Percentiles rank a stretch among this genome's conserved stretches.
These are phyloP conservation scores for Pelecanus crispus DNA, from an alignment of 2,113 vertebrate genomes.

Conservation along the genomic window DNA sequence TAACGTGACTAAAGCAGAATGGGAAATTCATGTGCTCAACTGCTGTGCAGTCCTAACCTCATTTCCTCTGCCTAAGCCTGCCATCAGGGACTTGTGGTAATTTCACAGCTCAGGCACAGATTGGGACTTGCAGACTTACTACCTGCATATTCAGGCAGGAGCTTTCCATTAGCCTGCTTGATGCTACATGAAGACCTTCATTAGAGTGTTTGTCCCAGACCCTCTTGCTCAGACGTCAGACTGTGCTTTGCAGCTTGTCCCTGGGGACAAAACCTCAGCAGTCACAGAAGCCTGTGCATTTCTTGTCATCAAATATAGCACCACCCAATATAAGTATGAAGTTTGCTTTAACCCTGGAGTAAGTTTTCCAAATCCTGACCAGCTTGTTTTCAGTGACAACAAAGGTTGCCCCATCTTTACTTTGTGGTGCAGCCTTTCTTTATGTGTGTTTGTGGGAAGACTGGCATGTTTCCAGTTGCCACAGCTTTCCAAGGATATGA, in stretches of 20 bases:
- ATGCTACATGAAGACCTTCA: accelerated
- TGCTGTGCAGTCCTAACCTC: not conserved
- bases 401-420: not conserved
- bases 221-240: accelerated
- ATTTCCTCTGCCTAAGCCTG: not conserved
- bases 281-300: not conserved
- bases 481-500: not conserved
- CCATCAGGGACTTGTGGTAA: not conserved
- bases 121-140: not conserved
- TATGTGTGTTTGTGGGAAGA: not conserved
- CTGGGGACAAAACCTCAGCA: not conserved
- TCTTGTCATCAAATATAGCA: not conserved
- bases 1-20: not conserved
- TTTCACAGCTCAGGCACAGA: not conserved
- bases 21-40: not conserved
- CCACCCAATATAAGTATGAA: accelerated
- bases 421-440: not conserved
- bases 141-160: accelerated
- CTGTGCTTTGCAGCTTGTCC: not conserved
- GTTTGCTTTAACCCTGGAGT: not conserved
- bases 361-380: not conserved
- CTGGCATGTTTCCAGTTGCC: not conserved
- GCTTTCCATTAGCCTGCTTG: not conserved
- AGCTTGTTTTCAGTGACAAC: not conserved
- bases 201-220: not conserved